Conservation (phyloP, 2,888 invertebrate genomes). For the Lordiphosa fenestrarum region DNA sequence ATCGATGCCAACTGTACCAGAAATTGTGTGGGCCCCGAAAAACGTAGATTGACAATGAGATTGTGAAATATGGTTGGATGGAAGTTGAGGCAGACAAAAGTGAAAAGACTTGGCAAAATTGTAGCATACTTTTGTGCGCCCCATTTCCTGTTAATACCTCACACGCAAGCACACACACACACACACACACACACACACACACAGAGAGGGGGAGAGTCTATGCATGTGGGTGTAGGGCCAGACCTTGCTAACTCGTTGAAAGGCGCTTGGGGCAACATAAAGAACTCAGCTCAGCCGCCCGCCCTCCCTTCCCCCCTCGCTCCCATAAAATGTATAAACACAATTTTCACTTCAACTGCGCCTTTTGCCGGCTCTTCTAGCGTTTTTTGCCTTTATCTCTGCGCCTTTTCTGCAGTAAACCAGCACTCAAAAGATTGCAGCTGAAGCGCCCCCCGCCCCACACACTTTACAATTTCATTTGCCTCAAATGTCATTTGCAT, state of each 20-base stretch:
- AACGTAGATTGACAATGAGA: too few relatives aligned
- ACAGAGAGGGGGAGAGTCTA: background rate
- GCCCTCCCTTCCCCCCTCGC: too few relatives aligned
- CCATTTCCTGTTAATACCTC: slow-evolving; percentile 34
- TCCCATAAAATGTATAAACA: slow-evolving; percentile 48
- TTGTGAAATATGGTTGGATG: too few relatives aligned
- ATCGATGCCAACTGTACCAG: background rate
- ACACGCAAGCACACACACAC: slow-evolving; percentile 5
- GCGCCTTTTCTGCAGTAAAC: slow-evolving; percentile 8
- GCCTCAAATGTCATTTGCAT: slow-evolving; percentile 44
- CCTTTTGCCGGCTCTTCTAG: slow-evolving; percentile 35
- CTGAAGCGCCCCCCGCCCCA: slow-evolving; percentile 6
- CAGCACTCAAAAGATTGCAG: slow-evolving; percentile 40
- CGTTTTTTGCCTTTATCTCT: slow-evolving; percentile 3
- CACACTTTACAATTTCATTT: slow-evolving; percentile 25
- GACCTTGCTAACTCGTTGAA: slow-evolving; percentile 16
- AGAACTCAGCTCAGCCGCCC: background rate
- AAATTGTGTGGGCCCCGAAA: slow-evolving; percentile 6
- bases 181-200: slow-evolving; percentile 4
- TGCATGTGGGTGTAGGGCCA: background rate
- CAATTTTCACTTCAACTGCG: slow-evolving; percentile 48
- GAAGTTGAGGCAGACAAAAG: background rate
- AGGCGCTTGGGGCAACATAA: slow-evolving; percentile 37
- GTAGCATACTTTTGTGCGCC: slow-evolving; percentile 43
- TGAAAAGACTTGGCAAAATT: slow-evolving; percentile 32